These are phyloP conservation scores for Cavia porcellus DNA, from an alignment of 2,113 vertebrate species.

Conservation along the genomic window DNA sequence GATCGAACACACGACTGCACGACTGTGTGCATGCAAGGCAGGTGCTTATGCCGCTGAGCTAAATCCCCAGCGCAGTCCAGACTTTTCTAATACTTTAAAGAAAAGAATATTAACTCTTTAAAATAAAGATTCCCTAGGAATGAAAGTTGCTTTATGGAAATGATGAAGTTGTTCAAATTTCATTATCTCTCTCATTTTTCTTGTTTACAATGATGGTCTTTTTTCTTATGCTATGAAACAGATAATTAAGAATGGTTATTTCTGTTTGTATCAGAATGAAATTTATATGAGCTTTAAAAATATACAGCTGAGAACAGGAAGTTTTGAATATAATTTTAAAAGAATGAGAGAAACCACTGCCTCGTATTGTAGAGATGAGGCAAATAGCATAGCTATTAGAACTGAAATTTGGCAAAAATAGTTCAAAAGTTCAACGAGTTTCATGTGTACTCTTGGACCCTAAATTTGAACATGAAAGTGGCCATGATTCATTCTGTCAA, in stretches of 20 bases:
- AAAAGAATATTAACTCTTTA: no score
- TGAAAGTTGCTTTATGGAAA: not conserved
- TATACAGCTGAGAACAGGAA: slow-evolving; percentile 15
- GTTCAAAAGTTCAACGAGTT: slow-evolving; percentile 31
- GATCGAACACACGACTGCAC: no score
- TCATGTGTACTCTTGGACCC: not conserved
- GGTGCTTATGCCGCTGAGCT: no score
- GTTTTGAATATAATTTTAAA: not conserved
- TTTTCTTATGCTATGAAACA: not conserved
- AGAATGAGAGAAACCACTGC: not conserved
- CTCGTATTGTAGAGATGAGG: not conserved
- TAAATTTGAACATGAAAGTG: slow-evolving; percentile 11
- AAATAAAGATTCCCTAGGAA: no score
- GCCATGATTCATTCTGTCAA: not conserved
- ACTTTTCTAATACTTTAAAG: not conserved
- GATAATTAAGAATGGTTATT: slow-evolving; percentile 13
- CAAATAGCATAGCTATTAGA: not conserved
- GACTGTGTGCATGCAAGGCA: no score
- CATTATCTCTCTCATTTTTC: slow-evolving; percentile 39
- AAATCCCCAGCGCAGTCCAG: not conserved
- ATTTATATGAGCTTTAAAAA: not conserved
- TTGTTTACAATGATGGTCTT: slow-evolving; percentile 26
- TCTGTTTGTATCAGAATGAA: slow-evolving; percentile 2
- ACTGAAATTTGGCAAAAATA: slow-evolving; percentile 28
- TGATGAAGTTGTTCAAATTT: not conserved